phyloP scores from a whole-genome alignment of 2,797 vertebrate species.

The Furcifer pardalis region DNA sequence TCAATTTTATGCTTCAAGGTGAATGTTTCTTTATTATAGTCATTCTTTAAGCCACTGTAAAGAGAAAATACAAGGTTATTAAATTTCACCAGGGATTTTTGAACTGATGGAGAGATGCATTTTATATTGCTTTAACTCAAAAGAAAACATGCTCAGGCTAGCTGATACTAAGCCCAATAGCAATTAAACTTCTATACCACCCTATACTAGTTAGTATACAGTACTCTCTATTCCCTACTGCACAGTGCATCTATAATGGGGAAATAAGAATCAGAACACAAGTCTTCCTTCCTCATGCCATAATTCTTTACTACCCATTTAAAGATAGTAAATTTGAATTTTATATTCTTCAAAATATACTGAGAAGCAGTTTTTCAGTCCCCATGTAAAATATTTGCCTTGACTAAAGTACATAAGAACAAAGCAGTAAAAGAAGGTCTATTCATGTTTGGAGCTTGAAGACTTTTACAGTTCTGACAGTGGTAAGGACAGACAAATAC shows the following conservation, averaged over 20 bases:
- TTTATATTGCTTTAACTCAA: conserved; percentile 53
- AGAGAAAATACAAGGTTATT: conserved; percentile 71
- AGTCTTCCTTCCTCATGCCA: background rate
- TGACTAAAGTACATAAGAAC: background rate
- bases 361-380: conserved; percentile 1
- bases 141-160: conserved; percentile 46
- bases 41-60: conserved; percentile 97
- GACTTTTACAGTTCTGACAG: too few species aligned
- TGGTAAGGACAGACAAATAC: too few species aligned
- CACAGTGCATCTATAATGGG: conserved; percentile 18
- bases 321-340: background rate
- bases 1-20: conserved; percentile 99
- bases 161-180: conserved; percentile 45
- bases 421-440: too few species aligned
- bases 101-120: conserved; percentile 62
- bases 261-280: conserved; percentile 14
- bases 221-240: conserved; percentile 5
- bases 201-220: too few species aligned
- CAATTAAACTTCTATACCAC: too few species aligned
- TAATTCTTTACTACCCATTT: background rate
- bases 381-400: background rate
- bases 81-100: conserved; percentile 72
- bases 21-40: conserved; percentile 99
- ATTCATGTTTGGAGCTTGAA: too few species aligned
- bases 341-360: background rate